phyloP scores from a whole-genome alignment of 2,888 invertebrate species.

The Apomyelois bistriatella region DNA sequence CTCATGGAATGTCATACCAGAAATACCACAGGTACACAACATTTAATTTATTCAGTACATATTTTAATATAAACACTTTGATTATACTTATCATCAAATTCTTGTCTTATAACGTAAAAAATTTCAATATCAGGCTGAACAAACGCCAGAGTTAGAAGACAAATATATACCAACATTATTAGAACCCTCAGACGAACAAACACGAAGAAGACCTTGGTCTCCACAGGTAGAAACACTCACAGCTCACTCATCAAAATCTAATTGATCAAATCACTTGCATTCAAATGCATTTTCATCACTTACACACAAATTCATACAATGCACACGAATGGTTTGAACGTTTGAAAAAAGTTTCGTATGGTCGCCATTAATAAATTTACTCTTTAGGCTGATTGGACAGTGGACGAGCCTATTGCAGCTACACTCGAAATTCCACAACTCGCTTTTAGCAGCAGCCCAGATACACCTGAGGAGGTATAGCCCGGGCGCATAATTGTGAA shows the following conservation, averaged over 20 bases:
- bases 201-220: conserved; percentile 63
- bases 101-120: conserved; percentile 14
- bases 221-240: conserved; percentile 54
- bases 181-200: conserved; percentile 48
- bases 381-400: conserved; percentile 68
- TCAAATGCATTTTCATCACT: conserved; percentile 6
- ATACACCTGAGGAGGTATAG: conserved; percentile 66
- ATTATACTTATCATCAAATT: background rate
- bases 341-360: conserved; percentile 37
- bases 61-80: background rate
- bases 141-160: conserved; percentile 67
- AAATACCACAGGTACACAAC: conserved; percentile 67
- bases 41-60: background rate
- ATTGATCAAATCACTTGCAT: background rate
- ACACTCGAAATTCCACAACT: conserved; percentile 63
- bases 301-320: conserved; percentile 4
- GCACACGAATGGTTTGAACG: conserved; percentile 3
- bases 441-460: conserved; percentile 58
- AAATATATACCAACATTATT: conserved; percentile 64
- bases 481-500: conserved; percentile 32
- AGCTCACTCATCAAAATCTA: conserved; percentile 24
- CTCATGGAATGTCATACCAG: conserved; percentile 71
- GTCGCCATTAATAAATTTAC: conserved; percentile 66
- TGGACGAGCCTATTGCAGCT: conserved; percentile 51
- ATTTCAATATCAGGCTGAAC: conserved; percentile 60